Percentiles rank a stretch among this genome's conserved stretches.
Conservation (phyloP, 2,797 vertebrate genomes). For the Chloroceryle amazona region DNA sequence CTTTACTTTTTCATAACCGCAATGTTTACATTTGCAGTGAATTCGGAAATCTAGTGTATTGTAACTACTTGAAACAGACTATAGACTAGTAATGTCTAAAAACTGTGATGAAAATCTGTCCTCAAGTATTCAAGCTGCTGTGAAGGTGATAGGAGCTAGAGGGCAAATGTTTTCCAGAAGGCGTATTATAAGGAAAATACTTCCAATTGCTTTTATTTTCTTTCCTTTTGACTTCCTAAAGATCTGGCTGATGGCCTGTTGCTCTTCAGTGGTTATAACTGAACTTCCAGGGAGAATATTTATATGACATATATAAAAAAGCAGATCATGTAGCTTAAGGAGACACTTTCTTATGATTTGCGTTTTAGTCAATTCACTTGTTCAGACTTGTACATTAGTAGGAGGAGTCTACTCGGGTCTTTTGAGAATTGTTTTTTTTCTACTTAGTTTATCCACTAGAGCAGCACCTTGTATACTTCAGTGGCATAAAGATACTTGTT, state of each 20-base stretch:
- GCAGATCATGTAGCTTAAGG: background rate
- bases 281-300: background rate
- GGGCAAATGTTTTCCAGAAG: background rate
- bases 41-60: background rate
- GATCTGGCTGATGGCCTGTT: background rate
- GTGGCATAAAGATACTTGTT: constrained; percentile 37
- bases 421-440: constrained; percentile 35
- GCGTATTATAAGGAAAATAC: background rate
- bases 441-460: constrained; percentile 50
- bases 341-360: background rate
- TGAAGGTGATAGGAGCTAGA: background rate
- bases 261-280: background rate
- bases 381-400: background rate
- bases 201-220: background rate
- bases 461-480: constrained; percentile 52
- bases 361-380: background rate
- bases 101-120: background rate
- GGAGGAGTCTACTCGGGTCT: constrained; percentile 31
- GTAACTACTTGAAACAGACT: background rate
- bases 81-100: background rate
- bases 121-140: background rate
- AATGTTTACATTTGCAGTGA: background rate
- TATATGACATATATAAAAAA: background rate
- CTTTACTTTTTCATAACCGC: background rate
- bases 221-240: background rate